phyloP scores from a whole-genome alignment of 2,888 invertebrate genomes.

The Ctena decussata region DNA sequence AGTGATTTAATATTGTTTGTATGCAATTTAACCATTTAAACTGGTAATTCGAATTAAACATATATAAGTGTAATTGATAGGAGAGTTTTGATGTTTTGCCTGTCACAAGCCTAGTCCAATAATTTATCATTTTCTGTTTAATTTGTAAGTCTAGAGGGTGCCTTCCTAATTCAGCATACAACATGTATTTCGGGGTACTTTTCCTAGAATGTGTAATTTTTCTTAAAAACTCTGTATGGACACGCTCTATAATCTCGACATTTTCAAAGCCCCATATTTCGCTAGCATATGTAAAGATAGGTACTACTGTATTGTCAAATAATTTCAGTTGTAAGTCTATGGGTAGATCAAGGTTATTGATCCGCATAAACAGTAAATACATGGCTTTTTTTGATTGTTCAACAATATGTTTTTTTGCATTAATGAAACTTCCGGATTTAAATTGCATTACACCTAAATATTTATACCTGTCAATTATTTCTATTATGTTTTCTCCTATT shows the following conservation, averaged over 20 bases:
- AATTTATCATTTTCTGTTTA: neutral
- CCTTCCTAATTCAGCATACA: conserved; percentile 8
- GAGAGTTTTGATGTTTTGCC: neutral
- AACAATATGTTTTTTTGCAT: neutral
- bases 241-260: neutral
- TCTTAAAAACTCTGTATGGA: conserved; percentile 5
- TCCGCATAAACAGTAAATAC: neutral
- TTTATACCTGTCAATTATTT: neutral
- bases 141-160: neutral
- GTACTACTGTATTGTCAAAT: conserved; percentile 24
- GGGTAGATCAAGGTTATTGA: conserved; percentile 1
- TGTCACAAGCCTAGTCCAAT: neutral
- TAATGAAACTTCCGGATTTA: neutral
- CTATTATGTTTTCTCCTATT: neutral
- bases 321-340: conserved; percentile 15
- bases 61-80: neutral
- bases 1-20: no score
- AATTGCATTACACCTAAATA: neutral
- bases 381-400: conserved; percentile 11
- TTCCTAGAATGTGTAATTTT: neutral
- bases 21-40: no score
- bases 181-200: conserved; percentile 16
- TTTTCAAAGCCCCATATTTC: no score
- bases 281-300: conserved; percentile 31
- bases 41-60: no score